Conservation (phyloP, 2,113 vertebrate species). For the Otolemur garnettii region DNA sequence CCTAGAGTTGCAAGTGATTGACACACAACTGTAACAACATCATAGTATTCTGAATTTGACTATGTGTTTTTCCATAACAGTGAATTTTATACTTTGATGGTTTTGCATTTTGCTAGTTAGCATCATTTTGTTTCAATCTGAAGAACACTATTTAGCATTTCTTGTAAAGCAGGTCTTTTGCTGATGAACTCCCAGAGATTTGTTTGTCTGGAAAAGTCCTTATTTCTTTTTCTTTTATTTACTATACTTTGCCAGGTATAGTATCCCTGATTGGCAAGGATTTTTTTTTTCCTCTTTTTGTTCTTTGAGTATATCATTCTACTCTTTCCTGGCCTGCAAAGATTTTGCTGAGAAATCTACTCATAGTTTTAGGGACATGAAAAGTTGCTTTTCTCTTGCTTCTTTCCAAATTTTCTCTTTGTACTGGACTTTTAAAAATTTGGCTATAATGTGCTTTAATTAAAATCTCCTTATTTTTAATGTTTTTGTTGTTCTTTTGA, state of each 20-base stretch:
- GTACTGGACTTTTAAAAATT: background rate
- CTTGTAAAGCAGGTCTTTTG: background rate
- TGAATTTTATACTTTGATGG: background rate
- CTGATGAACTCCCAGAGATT: background rate
- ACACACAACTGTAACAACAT: no score
- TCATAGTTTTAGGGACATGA: background rate
- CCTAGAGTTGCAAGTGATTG: no score
- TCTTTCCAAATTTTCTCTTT: background rate
- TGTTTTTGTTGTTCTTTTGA: no score
- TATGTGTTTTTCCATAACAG: background rate
- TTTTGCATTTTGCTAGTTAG: background rate
- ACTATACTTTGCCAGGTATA: background rate
- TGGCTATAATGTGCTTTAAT: background rate
- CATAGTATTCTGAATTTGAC: no score
- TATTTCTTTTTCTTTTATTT: background rate
- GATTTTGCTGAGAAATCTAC: background rate
- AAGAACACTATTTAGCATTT: background rate
- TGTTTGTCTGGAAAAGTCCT: background rate
- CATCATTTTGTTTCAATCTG: background rate
- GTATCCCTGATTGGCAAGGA: background rate
- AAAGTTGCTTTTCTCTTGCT: background rate
- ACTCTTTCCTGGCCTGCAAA: background rate
- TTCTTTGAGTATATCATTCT: background rate
- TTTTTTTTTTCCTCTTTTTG: background rate
- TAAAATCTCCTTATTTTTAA: background rate